These are phyloP conservation scores for Clarias fuscus DNA, from an alignment of 2,797 vertebrate genomes.

Conservation along the genomic window DNA sequence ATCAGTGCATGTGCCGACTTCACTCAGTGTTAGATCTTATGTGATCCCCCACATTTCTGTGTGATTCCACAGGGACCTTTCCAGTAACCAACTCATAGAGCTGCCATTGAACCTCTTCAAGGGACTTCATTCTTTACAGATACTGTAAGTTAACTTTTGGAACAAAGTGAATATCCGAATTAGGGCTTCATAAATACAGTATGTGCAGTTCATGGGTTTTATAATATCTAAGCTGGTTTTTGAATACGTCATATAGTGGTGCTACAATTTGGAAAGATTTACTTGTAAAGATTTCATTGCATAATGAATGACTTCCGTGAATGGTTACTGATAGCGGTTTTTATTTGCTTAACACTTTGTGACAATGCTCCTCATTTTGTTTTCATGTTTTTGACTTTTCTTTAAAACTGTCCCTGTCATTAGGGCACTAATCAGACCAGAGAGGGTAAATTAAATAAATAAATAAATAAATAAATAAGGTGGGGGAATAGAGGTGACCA, in stretches of 20 bases:
- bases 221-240: not conserved
- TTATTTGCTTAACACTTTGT: not conserved
- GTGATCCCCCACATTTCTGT: not conserved
- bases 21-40: not conserved
- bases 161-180: not conserved
- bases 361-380: not conserved
- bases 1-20: not conserved
- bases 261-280: not conserved
- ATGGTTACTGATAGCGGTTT: not conserved
- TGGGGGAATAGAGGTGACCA: too few relatives aligned
- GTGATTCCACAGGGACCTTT: slow-evolving; percentile 71
- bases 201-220: not conserved
- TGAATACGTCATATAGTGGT: too few relatives aligned
- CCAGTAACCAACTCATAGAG: slow-evolving; percentile 75
- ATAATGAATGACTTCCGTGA: too few relatives aligned
- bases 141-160: slow-evolving; percentile 43
- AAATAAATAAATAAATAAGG: too few relatives aligned
- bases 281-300: not conserved
- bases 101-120: slow-evolving; percentile 73
- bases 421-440: not conserved
- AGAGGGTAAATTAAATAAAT: not conserved
- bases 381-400: not conserved
- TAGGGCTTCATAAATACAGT: too few relatives aligned
- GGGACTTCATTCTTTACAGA: slow-evolving; percentile 56
- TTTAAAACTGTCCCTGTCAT: not conserved